phyloP scores from a whole-genome alignment of 2,797 vertebrate species.

The Botia almorhae region DNA sequence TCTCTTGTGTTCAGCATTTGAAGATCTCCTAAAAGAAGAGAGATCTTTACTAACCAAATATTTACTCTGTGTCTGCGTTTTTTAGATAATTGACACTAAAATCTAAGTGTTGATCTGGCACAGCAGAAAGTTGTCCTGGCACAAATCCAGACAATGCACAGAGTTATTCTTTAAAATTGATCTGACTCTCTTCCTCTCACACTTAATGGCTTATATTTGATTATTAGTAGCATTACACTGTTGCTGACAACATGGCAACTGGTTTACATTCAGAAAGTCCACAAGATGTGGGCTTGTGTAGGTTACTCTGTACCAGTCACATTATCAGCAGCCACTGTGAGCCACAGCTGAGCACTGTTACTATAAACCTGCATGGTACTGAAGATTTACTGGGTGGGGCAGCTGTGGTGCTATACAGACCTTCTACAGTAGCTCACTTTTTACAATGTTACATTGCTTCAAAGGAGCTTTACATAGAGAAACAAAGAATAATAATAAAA shows the following conservation, averaged over 20 bases:
- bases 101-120: slow-evolving; percentile 33
- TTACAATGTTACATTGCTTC: no score
- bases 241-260: slow-evolving; percentile 10
- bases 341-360: slow-evolving; percentile 26
- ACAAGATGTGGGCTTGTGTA: not conserved
- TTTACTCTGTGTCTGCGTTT: slow-evolving; percentile 8
- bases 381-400: slow-evolving; percentile 21
- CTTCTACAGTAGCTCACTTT: no score
- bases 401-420: not conserved
- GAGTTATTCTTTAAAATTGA: slow-evolving; percentile 26
- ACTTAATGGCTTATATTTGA: slow-evolving; percentile 6
- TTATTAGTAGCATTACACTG: slow-evolving; percentile 1
- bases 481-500: no score
- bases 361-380: slow-evolving; percentile 22
- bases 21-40: slow-evolving; percentile 22
- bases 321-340: slow-evolving; percentile 46
- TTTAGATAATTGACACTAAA: slow-evolving; percentile 43
- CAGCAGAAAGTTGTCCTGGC: slow-evolving; percentile 12
- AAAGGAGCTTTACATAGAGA: no score
- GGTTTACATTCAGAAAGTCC: slow-evolving; percentile 20
- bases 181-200: slow-evolving; percentile 9
- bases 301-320: not conserved
- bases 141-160: slow-evolving; percentile 12
- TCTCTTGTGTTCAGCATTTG: slow-evolving; percentile 4
- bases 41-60: slow-evolving; percentile 40